Evolutionary conservation across 1,140 invertebrate species (phyloP).

Genomic region (Drosophila pandora): DNA sequence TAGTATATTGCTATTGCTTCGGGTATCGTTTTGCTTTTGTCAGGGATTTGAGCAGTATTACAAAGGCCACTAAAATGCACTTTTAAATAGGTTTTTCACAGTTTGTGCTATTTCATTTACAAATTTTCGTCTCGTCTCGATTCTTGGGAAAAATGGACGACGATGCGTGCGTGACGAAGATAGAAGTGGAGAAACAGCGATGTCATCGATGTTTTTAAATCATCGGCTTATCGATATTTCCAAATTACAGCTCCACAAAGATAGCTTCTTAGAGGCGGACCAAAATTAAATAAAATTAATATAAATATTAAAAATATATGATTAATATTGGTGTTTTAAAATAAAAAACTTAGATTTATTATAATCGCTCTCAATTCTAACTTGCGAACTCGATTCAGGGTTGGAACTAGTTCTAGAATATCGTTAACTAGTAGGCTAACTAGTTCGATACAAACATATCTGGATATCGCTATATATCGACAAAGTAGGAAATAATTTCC

Average conservation of each 20-base stretch:
- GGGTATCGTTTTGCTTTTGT: constrained; percentile 9
- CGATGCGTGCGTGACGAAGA: constrained; percentile 67
- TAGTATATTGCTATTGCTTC: constrained; percentile 54
- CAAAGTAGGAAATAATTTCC: constrained; percentile 6
- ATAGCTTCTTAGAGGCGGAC: too few relatives aligned
- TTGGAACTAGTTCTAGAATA: not conserved
- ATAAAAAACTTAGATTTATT: too few relatives aligned
- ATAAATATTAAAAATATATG: too few relatives aligned
- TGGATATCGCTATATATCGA: too few relatives aligned
- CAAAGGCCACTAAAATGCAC: constrained; percentile 79
- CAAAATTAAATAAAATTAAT: too few relatives aligned
- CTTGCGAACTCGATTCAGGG: too few relatives aligned
- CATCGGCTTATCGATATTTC: not conserved
- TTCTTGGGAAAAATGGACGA: constrained; percentile 73
- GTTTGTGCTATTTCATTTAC: constrained; percentile 51
- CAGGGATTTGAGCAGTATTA: constrained; percentile 71
- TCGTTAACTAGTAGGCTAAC: not conserved
- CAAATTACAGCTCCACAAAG: too few relatives aligned
- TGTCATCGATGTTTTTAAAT: not conserved
- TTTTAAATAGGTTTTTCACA: constrained; percentile 35
- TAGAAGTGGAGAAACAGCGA: constrained; percentile 35
- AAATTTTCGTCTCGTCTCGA: constrained; percentile 61
- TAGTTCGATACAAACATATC: not conserved
- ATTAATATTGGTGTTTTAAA: too few relatives aligned
- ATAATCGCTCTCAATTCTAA: not conserved